Conservation (phyloP, 2,113 vertebrate species). For the Gorsachius goisagi region DNA sequence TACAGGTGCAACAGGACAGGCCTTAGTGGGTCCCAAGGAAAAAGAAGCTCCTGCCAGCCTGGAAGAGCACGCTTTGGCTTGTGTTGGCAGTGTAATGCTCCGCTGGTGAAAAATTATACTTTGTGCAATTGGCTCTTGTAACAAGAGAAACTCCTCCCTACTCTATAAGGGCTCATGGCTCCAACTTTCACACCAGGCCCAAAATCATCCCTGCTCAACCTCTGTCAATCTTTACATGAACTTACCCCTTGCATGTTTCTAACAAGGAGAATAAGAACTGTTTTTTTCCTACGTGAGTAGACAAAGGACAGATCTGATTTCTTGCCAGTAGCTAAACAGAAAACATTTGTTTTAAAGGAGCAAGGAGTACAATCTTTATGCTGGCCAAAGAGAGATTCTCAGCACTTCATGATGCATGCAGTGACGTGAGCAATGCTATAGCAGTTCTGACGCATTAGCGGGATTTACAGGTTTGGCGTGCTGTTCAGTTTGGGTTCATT, state of each 20-base stretch:
- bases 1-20: neutral
- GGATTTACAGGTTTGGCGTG: constrained; percentile 24
- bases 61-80: neutral
- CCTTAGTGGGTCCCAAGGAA: neutral
- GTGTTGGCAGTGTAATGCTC: neutral
- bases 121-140: neutral
- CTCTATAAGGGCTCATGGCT: neutral
- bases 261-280: neutral
- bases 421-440: neutral
- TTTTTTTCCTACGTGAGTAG: neutral
- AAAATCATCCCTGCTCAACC: neutral
- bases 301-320: neutral
- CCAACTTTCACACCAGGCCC: neutral
- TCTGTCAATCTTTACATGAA: neutral
- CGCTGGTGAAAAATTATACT: neutral
- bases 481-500: neutral
- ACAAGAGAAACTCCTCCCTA: neutral
- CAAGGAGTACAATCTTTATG: neutral
- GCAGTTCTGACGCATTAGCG: neutral
- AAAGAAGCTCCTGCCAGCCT: neutral
- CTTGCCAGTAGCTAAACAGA: neutral
- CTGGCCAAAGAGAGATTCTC: neutral
- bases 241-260: neutral
- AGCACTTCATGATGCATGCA: neutral
- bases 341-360: neutral